Percentiles rank a stretch among this genome's conserved stretches.
These are phyloP conservation scores for Mystacornis crossleyi DNA, from an alignment of 2,113 vertebrate species.

Conservation along the genomic window DNA sequence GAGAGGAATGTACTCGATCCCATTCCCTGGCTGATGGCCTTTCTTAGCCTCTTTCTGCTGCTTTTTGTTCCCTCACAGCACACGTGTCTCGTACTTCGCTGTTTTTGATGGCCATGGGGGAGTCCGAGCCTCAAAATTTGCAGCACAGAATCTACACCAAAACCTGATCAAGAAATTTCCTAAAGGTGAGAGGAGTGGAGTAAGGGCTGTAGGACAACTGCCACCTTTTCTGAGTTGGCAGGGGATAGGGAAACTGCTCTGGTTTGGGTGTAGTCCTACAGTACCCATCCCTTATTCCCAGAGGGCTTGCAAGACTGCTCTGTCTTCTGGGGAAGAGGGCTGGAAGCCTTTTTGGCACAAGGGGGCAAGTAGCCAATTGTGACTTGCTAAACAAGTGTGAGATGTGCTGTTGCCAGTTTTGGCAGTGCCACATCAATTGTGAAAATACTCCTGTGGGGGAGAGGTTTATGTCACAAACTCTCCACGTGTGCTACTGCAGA, in stretches of 20 bases:
- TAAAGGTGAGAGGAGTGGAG: constrained; percentile 76
- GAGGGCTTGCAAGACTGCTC: neutral
- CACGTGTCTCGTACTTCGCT: constrained; percentile 87
- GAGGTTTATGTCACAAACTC: neutral
- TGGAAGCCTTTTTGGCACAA: neutral
- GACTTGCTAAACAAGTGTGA: fast-evolving
- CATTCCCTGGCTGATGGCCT: neutral
- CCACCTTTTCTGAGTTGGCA: neutral
- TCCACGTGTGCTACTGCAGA: fast-evolving
- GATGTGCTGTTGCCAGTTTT: neutral
- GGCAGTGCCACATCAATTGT: neutral
- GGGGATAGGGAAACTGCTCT: neutral
- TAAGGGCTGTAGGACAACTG: neutral
- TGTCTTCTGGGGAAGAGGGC: neutral
- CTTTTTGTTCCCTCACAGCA: constrained; percentile 70
- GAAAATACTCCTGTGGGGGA: neutral
- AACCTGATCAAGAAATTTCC: constrained; percentile 90
- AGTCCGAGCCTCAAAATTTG: constrained; percentile 88
- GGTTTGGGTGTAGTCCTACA: fast-evolving
- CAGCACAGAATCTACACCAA: constrained; percentile 91
- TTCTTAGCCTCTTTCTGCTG: neutral
- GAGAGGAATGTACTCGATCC: neutral
- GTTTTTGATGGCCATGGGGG: constrained; percentile 97
- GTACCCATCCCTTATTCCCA: neutral
- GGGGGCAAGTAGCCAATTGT: neutral